These are phyloP conservation scores for Pecten maximus DNA, from an alignment of 2,888 invertebrate genomes.

Conservation along the genomic window DNA sequence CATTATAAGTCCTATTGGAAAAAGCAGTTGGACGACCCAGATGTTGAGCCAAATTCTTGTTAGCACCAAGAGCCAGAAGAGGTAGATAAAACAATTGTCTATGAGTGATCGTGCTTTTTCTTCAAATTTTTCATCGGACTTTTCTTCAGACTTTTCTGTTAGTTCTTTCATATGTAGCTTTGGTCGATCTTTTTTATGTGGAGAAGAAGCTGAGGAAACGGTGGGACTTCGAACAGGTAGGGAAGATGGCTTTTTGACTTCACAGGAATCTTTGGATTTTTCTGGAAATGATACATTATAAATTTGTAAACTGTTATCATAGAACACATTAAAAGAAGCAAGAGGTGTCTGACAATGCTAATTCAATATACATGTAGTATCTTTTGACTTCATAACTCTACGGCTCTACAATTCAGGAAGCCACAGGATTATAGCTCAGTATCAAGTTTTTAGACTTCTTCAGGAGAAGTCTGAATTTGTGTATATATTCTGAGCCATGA, in stretches of 20 bases:
- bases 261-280: not conserved
- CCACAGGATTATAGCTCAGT: too few species aligned
- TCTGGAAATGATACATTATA: constrained; percentile 31
- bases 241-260: constrained; percentile 33
- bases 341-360: too few species aligned
- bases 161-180: not conserved
- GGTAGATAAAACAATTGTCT: constrained; percentile 80
- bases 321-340: not conserved
- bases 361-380: too few species aligned
- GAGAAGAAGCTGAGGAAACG: not conserved
- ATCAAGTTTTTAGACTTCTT: too few species aligned
- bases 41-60: constrained; percentile 94
- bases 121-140: not conserved
- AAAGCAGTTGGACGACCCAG: constrained; percentile 90
- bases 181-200: constrained; percentile 8
- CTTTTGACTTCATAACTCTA: too few species aligned
- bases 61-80: constrained; percentile 91
- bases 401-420: too few species aligned
- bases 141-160: not conserved
- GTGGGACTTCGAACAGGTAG: constrained; percentile 15
- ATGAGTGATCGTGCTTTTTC: constrained; percentile 69
- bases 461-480: too few species aligned
- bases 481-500: too few species aligned
- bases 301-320: not conserved
- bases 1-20: constrained; percentile 89